Percentiles rank a stretch among this genome's conserved stretches.
Conservation (phyloP, 1,140 invertebrate genomes). For the Drosophila virilis region DNA sequence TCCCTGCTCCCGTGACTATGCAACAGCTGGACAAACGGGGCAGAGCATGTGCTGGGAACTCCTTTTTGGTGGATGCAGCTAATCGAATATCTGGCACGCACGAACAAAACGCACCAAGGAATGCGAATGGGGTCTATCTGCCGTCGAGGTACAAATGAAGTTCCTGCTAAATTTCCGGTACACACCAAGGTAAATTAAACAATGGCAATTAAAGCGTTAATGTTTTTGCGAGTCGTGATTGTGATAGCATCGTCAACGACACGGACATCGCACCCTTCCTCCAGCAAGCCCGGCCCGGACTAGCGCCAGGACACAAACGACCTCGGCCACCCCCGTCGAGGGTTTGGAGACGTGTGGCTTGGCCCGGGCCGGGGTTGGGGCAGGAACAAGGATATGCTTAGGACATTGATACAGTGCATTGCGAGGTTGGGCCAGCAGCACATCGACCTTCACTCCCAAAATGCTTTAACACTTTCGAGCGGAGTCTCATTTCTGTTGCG, state of each 20-base stretch:
- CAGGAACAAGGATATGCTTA: constrained; percentile 2
- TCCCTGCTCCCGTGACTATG: neutral
- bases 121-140: constrained; percentile 12
- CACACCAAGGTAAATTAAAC: constrained; percentile 76
- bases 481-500: neutral
- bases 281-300: neutral
- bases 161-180: constrained; percentile 78
- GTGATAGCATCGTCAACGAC: constrained; percentile 42
- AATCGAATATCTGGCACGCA: constrained; percentile 70
- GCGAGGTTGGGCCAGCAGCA: no score
- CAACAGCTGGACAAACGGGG: neutral
- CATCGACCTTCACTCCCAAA: neutral
- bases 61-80: constrained; percentile 50
- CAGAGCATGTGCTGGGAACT: constrained; percentile 10
- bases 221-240: constrained; percentile 56
- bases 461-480: neutral
- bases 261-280: constrained; percentile 27
- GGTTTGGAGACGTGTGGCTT: constrained; percentile 2
- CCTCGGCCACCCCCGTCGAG: neutral
- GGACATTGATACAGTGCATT: constrained; percentile 13
- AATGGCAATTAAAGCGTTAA: constrained; percentile 75
- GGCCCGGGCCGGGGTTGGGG: neutral
- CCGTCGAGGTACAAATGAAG: constrained; percentile 66
- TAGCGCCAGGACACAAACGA: neutral
- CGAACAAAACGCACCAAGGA: constrained; percentile 41